These are phyloP conservation scores for Chaetorhynchus papuensis DNA, from an alignment of 2,113 vertebrate species.

Conservation along the genomic window DNA sequence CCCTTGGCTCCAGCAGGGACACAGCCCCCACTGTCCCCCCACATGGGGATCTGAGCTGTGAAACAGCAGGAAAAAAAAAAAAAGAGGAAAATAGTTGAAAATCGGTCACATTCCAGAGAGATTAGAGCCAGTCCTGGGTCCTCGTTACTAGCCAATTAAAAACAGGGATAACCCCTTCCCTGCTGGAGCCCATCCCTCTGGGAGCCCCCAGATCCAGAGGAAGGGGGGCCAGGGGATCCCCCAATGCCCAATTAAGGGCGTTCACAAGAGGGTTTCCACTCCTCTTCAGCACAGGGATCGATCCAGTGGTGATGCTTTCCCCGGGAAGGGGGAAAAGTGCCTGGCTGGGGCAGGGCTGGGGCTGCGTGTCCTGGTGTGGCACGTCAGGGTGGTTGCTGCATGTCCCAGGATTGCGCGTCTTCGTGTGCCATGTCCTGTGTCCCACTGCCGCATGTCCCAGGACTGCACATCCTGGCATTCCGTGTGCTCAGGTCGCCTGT, in stretches of 20 bases:
- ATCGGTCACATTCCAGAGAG: slow-evolving; percentile 78
- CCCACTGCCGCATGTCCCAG: not conserved
- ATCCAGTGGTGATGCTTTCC: not conserved
- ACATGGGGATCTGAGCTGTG: not conserved
- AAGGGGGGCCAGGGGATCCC: not conserved
- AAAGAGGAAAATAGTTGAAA: slow-evolving; percentile 32
- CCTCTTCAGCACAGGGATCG: not conserved
- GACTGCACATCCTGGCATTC: too few species aligned
- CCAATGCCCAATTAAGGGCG: not conserved
- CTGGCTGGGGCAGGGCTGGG: not conserved
- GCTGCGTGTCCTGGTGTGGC: rapidly evolving
- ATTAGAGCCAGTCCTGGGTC: slow-evolving; percentile 68
- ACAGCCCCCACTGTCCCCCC: not conserved
- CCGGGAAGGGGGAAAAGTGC: not conserved
- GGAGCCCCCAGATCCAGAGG: not conserved
- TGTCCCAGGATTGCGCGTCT: not conserved
- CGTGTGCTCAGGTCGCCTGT: too few species aligned
- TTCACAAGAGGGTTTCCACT: not conserved
- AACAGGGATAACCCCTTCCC: slow-evolving; percentile 61
- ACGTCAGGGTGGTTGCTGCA: rapidly evolving
- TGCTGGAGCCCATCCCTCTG: not conserved
- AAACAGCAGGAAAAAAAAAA: not conserved
- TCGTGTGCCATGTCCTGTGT: not conserved
- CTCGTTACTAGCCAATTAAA: slow-evolving; percentile 51
- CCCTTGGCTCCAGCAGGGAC: not conserved